phyloP scores from a whole-genome alignment of 1,140 invertebrate species.

The Periplaneta americana region DNA sequence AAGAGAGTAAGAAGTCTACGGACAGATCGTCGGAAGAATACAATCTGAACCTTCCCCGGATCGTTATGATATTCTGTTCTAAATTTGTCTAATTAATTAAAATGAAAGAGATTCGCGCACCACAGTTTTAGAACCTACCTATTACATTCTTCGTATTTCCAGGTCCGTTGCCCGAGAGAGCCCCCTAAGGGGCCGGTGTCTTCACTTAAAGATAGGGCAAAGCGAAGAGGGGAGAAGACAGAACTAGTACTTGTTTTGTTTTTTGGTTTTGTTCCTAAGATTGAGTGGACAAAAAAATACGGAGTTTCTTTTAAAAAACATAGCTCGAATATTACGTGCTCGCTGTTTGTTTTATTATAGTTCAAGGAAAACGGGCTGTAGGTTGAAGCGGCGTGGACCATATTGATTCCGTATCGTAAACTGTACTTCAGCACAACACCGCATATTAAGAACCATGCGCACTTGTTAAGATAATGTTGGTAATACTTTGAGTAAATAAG shows the following conservation, averaged over 20 bases:
- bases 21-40: no score
- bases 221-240: not conserved
- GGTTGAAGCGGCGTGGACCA: no score
- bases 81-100: no score
- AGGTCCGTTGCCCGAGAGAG: not conserved
- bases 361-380: not conserved
- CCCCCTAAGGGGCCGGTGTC: not conserved
- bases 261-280: not conserved
- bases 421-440: no score
- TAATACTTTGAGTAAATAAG: no score
- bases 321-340: not conserved
- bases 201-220: not conserved
- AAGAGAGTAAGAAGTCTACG: no score
- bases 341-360: not conserved
- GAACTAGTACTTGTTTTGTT: not conserved
- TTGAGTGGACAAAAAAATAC: not conserved
- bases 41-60: no score
- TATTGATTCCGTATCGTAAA: no score
- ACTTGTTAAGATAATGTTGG: no score
- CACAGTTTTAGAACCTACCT: not conserved
- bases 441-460: no score
- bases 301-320: not conserved
- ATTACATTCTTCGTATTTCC: not conserved
- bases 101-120: not conserved
- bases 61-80: no score